phyloP scores from a whole-genome alignment of 37 sponge, comb jelly and placozoan genomes.

The Dysidea cf. avara region DNA sequence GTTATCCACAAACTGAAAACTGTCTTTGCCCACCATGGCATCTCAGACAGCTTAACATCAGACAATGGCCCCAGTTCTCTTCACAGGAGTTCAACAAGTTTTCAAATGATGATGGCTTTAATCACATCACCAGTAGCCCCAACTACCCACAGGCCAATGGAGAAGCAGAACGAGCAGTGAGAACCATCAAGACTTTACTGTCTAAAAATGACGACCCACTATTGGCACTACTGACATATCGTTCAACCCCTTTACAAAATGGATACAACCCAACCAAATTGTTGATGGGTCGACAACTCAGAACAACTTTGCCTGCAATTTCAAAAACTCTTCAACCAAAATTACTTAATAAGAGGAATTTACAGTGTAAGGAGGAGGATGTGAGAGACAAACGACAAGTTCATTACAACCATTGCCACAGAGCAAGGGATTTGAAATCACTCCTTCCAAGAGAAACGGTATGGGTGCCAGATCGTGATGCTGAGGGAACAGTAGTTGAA shows the following conservation, averaged over 20 bases:
- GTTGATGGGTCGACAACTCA: background rate
- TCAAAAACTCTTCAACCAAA: background rate
- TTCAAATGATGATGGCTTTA: conserved; percentile 3
- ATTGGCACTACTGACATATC: background rate
- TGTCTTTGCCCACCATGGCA: no score
- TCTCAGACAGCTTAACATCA: no score
- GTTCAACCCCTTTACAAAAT: background rate
- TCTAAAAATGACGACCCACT: background rate
- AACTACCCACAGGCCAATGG: background rate
- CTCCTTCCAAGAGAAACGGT: background rate
- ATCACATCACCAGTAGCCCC: background rate
- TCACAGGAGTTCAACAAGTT: background rate
- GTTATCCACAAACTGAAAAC: no score
- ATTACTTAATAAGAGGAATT: no score
- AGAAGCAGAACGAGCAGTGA: background rate
- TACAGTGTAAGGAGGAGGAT: background rate
- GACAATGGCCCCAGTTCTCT: no score
- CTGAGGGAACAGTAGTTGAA: background rate
- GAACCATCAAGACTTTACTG: background rate
- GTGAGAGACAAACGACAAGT: background rate
- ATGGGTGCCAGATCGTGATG: background rate
- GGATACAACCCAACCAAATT: background rate
- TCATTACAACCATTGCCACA: background rate
- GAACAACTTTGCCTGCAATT: background rate
- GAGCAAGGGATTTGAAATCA: background rate